Conservation (phyloP, 1,140 invertebrate genomes). For the Aphis gossypii region DNA sequence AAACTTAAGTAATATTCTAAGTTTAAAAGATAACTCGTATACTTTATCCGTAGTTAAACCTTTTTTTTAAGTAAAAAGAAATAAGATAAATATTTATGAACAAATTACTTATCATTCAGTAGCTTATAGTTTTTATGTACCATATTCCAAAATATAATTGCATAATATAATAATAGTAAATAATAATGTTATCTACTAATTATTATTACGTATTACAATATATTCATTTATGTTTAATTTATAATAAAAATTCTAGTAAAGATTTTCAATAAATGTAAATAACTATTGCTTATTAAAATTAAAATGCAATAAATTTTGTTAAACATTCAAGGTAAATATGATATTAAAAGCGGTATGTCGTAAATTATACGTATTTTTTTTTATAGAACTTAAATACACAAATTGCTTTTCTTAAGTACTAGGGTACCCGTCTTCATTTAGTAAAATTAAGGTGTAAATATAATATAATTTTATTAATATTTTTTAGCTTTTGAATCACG, state of each 20-base stretch:
- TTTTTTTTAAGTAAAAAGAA: slow-evolving; percentile 5
- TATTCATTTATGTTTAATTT: neutral
- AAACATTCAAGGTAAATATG: neutral
- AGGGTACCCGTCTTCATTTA: neutral
- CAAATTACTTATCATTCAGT: neutral
- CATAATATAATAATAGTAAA: neutral
- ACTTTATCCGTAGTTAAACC: neutral
- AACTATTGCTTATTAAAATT: neutral
- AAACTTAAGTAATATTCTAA: slow-evolving; percentile 10
- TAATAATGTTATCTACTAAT: neutral
- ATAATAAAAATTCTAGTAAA: neutral
- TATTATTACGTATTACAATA: neutral
- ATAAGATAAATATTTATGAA: slow-evolving; percentile 14
- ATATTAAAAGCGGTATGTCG: neutral
- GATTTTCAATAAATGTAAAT: neutral
- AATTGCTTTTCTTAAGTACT: neutral
- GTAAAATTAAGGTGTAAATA: neutral
- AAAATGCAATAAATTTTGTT: neutral
- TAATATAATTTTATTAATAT: neutral
- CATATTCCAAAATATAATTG: neutral
- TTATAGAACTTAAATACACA: neutral
- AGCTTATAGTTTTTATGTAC: neutral
- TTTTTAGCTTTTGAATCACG: neutral
- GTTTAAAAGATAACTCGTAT: slow-evolving; percentile 1
- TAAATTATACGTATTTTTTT: neutral